Base-by-base conservation (phyloP, 2,113 vertebrate genomes). In the Mormyrus iriodes region DNA sequence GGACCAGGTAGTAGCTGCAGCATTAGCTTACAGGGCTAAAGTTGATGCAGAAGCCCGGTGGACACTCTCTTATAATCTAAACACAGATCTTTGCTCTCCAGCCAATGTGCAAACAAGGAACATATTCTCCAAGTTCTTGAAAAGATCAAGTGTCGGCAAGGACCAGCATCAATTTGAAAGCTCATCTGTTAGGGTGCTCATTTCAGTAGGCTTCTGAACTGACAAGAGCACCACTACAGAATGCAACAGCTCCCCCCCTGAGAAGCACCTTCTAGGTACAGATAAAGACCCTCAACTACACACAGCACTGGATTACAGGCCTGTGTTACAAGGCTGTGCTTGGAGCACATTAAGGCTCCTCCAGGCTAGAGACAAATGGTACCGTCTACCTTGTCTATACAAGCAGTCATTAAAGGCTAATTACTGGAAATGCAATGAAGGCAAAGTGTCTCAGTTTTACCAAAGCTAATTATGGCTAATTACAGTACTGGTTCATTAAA, bases 391-490 rank as follows among this genome's bases (percentile, higher is more conserved):
- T 39, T 79, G 73, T 79, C 73, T 42, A 79, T 19, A 79, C 73
- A 79, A 79, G 73, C 17, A 42, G 73, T 79, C 73, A 42, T 79
- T 79, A 79, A 42, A 39, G 35, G 73, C 73, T 79, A 79, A 79
- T 79, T 42, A 79, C 73, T 79, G 73, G 73, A 79, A 79, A 79
- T 79, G 73, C 73, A 79, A 79, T 79, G 73, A 79, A 42, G 15
- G 73, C 73, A 79, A 79, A 79, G 73, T 79, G 73, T 79, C 35
- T 79, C 73, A 17, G 73, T 35, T 79, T 79, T 42, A 79, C 73
- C 73, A 79, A 42, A 79, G 73, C 73, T 79, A 79, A 79, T 79
- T 79, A 79, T 79, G 73, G 73, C 73, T 79, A 79, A 79, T 79
- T 79, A 79, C 73, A 79, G 73, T 42, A 42, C 35, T 39, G 73